phyloP scores from a whole-genome alignment of 92 coral and sea anemone species.

The Muricea muricata region DNA sequence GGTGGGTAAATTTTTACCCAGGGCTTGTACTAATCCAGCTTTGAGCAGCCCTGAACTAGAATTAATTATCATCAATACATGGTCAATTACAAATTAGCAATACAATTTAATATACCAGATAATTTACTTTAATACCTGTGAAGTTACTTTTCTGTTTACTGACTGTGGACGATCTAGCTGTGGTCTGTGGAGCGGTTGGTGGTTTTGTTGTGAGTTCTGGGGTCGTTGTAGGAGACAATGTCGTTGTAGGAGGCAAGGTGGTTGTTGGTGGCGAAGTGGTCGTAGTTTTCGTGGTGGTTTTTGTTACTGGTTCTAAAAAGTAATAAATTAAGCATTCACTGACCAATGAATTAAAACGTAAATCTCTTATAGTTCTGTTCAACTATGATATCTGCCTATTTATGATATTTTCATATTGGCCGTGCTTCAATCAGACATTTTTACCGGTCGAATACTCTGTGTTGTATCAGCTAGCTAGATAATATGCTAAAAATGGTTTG shows the following conservation, averaged over 20 bases:
- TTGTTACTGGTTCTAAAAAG: slow-evolving; percentile 4
- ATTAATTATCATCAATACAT: background rate
- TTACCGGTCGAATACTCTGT: no score
- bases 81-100: background rate
- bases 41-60: no score
- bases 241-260: background rate
- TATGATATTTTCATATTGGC: no score
- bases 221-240: background rate
- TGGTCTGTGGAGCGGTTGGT: slow-evolving; percentile 13
- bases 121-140: slow-evolving; percentile 16
- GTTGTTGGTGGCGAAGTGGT: no score
- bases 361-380: no score
- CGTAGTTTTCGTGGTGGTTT: background rate
- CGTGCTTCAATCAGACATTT: no score
- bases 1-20: no score
- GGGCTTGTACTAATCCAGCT: no score
- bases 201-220: background rate
- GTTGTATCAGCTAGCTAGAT: no score
- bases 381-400: no score
- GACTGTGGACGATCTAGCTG: background rate
- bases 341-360: no score
- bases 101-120: background rate
- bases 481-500: no score
- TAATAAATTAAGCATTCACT: background rate
- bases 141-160: background rate